Evolutionary conservation across 2,888 invertebrate genomes (phyloP), one percentile per base, ranked within the genome.

Genomic region (Cheilosia impressa): DNA sequence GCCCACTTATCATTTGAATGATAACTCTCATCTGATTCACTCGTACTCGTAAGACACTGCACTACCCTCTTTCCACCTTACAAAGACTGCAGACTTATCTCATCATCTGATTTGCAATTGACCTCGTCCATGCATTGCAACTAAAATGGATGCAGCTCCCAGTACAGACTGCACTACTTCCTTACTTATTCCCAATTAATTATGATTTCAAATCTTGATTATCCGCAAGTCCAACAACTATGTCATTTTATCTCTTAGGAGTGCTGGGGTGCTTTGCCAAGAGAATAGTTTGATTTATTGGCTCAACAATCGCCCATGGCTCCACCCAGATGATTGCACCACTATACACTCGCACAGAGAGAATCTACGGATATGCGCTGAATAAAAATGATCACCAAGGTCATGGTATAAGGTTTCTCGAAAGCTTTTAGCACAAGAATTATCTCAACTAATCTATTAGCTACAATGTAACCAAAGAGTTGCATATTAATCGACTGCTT

Each of bases 351-450:
- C 9, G 17, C 3, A 17, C 17, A 17, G 7, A 17, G 6, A n/a
- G 58, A 52, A 38, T 41, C 58, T 52, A 47, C 57, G 38, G 38
- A 38, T 38, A 15, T 22, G 45, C 34, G 10, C 24, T 52, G 22
- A 52, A 52, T 52, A 10, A 55, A 43, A 55, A 24, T 34, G 47
- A 22, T 17, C 50, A 5, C 24, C 75, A 76, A 76, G 75, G 75
- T 76, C 66, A 76, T 66, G 65, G 58, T 58, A 52, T 50, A 19
- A 5, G 24, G 27, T 63, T 73, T 63, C 53, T 65, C 38, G 73
- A 73, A 57, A 73, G 55, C 45, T 73, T 45, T 55, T 45, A 45
- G 43, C 45, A 31, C 38, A 31, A 19, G 9, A 34, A 34, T 53
- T 45, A 53, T 41, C 27, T 41, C 13, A 55, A 55, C 55, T 19